These are phyloP conservation scores for Periphyllus acericola DNA, from an alignment of 2,888 invertebrate genomes.

Conservation along the genomic window DNA sequence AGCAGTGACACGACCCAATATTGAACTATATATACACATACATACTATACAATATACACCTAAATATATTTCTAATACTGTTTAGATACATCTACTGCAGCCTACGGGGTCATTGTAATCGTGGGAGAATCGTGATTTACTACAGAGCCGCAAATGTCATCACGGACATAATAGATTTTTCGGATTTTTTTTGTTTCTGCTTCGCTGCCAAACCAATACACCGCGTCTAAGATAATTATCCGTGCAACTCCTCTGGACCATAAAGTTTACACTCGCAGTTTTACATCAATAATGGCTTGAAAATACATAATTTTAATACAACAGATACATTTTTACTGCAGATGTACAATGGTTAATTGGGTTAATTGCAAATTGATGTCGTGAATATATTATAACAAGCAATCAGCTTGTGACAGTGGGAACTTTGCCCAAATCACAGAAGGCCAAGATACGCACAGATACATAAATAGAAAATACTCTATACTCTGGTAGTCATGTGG, in stretches of 20 bases:
- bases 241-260: slow-evolving; percentile 45
- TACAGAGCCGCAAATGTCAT: slow-evolving; percentile 41
- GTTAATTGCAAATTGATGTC: slow-evolving; percentile 9
- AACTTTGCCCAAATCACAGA: slow-evolving; percentile 57
- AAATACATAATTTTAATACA: neutral
- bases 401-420: slow-evolving; percentile 51
- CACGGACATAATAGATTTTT: slow-evolving; percentile 56
- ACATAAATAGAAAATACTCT: slow-evolving; percentile 55
- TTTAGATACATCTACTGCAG: neutral
- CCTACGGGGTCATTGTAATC: slow-evolving; percentile 45
- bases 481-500: slow-evolving; percentile 10
- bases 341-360: neutral
- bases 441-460: slow-evolving; percentile 35
- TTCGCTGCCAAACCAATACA: slow-evolving; percentile 46
- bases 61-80: neutral
- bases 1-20: neutral
- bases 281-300: neutral
- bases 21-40: neutral
- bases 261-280: slow-evolving; percentile 17
- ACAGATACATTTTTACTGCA: neutral
- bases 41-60: neutral
- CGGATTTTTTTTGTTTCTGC: slow-evolving; percentile 47
- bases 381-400: slow-evolving; percentile 1
- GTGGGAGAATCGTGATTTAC: slow-evolving; percentile 52
- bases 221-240: slow-evolving; percentile 44